Conservation (phyloP, 2,113 vertebrate species). For the Paedocypris sp. region DNA sequence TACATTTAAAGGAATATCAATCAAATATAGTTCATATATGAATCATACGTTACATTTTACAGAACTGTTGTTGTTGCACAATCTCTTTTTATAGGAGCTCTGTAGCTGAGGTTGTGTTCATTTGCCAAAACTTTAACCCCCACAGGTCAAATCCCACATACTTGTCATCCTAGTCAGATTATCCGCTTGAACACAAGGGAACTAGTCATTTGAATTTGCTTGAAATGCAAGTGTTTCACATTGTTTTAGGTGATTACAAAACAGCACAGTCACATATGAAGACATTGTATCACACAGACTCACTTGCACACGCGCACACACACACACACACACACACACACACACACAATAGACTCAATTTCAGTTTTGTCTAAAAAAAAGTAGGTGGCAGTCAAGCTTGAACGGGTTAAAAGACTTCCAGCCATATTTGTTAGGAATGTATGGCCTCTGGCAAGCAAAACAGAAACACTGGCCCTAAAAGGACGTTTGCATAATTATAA, state of each 20-base stretch:
- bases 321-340: neutral
- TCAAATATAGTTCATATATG: too few relatives aligned
- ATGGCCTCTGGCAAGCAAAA: constrained; percentile 53
- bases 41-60: too few relatives aligned
- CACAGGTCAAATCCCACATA: constrained; percentile 24
- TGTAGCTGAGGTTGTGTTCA: constrained; percentile 5
- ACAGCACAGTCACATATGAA: neutral
- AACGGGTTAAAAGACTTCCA: neutral
- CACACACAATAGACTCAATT: too few relatives aligned
- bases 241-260: neutral
- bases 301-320: neutral
- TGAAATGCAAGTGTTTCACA: neutral
- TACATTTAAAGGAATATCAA: too few relatives aligned
- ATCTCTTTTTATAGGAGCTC: neutral
- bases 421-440: constrained; percentile 50
- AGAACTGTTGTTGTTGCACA: too few relatives aligned
- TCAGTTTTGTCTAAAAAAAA: too few relatives aligned
- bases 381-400: neutral
- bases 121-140: constrained; percentile 20
- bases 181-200: constrained; percentile 1
- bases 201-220: neutral
- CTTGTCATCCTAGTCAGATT: constrained; percentile 7
- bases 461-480: constrained; percentile 33
- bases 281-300: neutral
- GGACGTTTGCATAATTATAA: too few relatives aligned